Evolutionary conservation across 1,140 invertebrate genomes (phyloP).

Genomic region (Marisa cornuarietis): DNA sequence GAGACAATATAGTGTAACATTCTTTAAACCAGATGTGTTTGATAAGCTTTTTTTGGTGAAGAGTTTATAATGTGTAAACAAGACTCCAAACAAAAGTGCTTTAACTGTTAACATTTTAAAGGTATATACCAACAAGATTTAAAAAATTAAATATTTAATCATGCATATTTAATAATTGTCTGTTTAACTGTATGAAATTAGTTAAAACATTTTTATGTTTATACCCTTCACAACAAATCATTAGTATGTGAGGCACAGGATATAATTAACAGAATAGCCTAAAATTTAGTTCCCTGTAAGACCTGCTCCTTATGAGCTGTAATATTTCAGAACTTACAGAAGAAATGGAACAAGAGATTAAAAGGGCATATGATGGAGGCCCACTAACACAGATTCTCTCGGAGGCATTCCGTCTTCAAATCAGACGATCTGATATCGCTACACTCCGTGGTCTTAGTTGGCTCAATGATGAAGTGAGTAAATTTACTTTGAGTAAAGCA

Average conservation of each 20-base stretch:
- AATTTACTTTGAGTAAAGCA: too few species aligned
- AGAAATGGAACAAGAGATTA: conserved; percentile 67
- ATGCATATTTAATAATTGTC: too few species aligned
- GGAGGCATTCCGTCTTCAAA: conserved; percentile 71
- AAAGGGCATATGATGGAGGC: conserved; percentile 63
- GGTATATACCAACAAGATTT: too few species aligned
- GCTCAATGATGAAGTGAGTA: conserved; percentile 89
- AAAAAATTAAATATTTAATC: too few species aligned
- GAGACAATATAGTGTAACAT: too few species aligned
- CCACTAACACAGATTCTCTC: conserved; percentile 69
- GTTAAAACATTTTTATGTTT: not conserved
- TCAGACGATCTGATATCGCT: conserved; percentile 78
- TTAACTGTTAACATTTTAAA: too few species aligned
- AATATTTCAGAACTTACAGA: conserved; percentile 54
- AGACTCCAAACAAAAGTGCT: too few species aligned
- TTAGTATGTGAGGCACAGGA: not conserved
- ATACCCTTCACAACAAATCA: not conserved
- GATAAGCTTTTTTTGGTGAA: too few species aligned
- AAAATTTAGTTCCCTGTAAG: not conserved
- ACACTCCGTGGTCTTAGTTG: conserved; percentile 87
- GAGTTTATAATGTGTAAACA: too few species aligned
- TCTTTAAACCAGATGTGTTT: too few species aligned
- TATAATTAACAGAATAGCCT: not conserved
- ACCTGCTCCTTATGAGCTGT: not conserved
- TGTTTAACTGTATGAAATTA: not conserved